Evolutionary conservation across 2,888 invertebrate genomes (phyloP).

Genomic region (Patella depressa): DNA sequence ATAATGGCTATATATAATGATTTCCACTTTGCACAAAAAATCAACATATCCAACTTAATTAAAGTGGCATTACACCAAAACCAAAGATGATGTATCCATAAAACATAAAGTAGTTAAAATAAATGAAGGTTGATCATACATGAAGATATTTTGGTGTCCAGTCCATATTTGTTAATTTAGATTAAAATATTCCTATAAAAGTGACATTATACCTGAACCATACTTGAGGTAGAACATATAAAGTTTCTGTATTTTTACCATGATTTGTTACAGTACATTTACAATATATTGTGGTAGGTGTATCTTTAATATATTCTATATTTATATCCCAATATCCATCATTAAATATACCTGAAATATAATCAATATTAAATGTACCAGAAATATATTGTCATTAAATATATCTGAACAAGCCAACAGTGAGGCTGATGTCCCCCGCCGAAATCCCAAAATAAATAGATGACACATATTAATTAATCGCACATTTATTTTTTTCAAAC

Average conservation of each 20-base stretch:
- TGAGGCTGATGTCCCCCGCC: too few species aligned
- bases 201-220: conserved; percentile 56
- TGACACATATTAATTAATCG: too few species aligned
- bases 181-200: conserved; percentile 14
- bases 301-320: conserved; percentile 63
- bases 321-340: conserved; percentile 64
- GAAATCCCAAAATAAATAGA: too few species aligned
- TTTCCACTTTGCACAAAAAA: too few species aligned
- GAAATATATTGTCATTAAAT: not conserved
- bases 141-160: conserved; percentile 38
- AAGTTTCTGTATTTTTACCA: conserved; percentile 38
- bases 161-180: conserved; percentile 26
- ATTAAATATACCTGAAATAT: conserved; percentile 57
- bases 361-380: not conserved
- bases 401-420: too few species aligned
- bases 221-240: conserved; percentile 64
- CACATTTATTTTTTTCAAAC: too few species aligned
- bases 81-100: too few species aligned
- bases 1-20: too few species aligned
- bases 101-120: too few species aligned
- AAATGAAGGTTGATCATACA: too few species aligned
- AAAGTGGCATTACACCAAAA: too few species aligned
- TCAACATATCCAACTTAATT: not conserved
- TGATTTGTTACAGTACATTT: conserved; percentile 59
- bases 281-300: conserved; percentile 52